A percentile compares a stretch with the other conserved stretches of the same genome.
phyloP scores from a whole-genome alignment of 2,113 vertebrate genomes.

The Toxotes jaculatrix region DNA sequence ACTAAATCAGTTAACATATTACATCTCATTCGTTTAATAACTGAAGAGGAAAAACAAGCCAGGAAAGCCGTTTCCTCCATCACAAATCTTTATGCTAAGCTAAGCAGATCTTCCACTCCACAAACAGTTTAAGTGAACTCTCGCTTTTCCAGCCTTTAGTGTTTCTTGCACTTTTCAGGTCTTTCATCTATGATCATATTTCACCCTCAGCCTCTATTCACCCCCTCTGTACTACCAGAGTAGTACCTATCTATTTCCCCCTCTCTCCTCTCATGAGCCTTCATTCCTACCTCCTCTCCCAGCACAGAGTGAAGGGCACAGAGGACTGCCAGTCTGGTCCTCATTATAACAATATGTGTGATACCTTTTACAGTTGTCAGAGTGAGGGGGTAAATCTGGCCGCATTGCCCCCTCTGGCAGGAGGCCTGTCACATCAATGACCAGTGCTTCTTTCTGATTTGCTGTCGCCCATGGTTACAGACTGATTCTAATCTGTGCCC shows the following conservation, averaged over 20 bases:
- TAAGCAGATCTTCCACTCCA: neutral
- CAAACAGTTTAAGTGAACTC: neutral
- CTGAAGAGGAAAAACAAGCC: neutral
- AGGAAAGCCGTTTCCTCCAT: neutral
- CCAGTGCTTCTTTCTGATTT: slow-evolving; percentile 75
- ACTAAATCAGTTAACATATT: neutral
- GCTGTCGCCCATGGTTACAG: slow-evolving; percentile 76
- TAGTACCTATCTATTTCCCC: neutral
- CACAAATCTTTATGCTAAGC: neutral
- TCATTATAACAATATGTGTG: slow-evolving; percentile 85
- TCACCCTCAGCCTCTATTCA: slow-evolving; percentile 6
- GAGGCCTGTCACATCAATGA: slow-evolving; percentile 80
- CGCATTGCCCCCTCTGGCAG: slow-evolving; percentile 73
- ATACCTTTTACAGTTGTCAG: slow-evolving; percentile 85
- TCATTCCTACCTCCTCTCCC: slow-evolving; percentile 24
- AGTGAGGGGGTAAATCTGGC: slow-evolving; percentile 76
- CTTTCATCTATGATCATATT: slow-evolving; percentile 15
- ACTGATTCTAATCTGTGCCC: slow-evolving; percentile 76
- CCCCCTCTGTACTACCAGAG: neutral
- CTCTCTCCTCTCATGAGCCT: neutral
- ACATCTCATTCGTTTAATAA: neutral
- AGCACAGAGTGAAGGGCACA: slow-evolving; percentile 69
- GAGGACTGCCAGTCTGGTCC: slow-evolving; percentile 68
- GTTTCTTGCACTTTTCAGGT: neutral
- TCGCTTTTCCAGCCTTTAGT: neutral